Conservation (phyloP, 2,888 invertebrate species). For the Doris montereyensis region DNA sequence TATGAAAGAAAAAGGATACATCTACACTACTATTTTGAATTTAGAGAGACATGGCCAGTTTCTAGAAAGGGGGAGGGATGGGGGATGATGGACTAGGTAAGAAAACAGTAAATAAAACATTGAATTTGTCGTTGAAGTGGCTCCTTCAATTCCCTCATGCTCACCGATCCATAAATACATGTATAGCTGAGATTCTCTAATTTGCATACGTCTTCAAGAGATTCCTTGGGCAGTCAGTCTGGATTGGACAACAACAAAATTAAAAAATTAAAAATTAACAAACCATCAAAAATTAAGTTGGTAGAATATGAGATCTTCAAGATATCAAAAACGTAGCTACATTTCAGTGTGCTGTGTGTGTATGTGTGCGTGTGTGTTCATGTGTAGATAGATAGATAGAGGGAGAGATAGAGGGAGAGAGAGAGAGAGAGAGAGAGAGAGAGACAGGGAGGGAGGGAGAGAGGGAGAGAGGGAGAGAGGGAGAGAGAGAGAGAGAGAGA, state of each 20-base stretch:
- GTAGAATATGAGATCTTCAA: background rate
- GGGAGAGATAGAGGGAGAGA: background rate
- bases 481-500: background rate
- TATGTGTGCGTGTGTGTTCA: background rate
- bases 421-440: background rate
- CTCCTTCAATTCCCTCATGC: too few species aligned
- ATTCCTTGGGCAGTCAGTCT: conserved; percentile 61
- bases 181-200: too few species aligned
- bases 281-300: background rate
- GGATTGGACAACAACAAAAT: conserved; percentile 45
- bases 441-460: background rate
- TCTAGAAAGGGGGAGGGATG: too few species aligned
- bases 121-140: too few species aligned
- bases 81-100: too few species aligned
- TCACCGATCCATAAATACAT: too few species aligned
- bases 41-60: too few species aligned
- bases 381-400: too few species aligned
- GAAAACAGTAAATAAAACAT: too few species aligned
- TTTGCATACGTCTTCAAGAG: conserved; percentile 57
- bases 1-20: too few species aligned
- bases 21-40: too few species aligned
- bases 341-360: background rate
- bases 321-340: background rate
- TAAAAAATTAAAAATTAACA: background rate
- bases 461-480: background rate